Evolutionary conservation across 2,113 vertebrate genomes (phyloP), one percentile per base, ranked within the genome.

Genomic region (Salminus brasiliensis): DNA sequence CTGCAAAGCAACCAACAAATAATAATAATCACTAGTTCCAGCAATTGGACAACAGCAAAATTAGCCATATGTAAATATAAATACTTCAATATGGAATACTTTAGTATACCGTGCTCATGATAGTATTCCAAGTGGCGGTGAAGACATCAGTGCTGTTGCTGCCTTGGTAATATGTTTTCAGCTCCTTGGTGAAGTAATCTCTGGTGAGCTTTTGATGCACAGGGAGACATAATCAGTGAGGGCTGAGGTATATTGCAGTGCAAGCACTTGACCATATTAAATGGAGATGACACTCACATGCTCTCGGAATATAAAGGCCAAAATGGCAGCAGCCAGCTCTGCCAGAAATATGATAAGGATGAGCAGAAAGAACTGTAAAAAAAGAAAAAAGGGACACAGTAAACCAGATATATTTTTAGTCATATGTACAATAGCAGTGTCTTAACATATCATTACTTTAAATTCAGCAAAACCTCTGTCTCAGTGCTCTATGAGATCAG

Each of bases 321-420:
- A 81, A 90, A 97, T 94, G 84, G 96, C 97, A n/a, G 95, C 95
- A 0, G 95, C 95, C 62, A 98, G 93, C 89, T 98, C 96, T 0
- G 94, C 94, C 87, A 98, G 92, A 92, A 98, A 98, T 92, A 98
- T 97, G 87, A 97, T 79, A 87, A 98, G 93, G 87, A 98, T 98
- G 75, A 98, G 94, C 91, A 98, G 90, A 93, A 98, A 98, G 90
- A 98, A 98, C 97, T 98, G 92, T 39, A n/a, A 0, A 55, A n/a
- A 65, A 23, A 80, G 6, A 62, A 30, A n/a, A n/a, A n/a, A n/a
- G n/a, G n/a, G n/a, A n/a, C n/a, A n/a, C n/a, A 76, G 3, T 13
- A 4, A 47, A 25, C 39, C 15, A 53, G 80, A 47, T 66, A 69
- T 11, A 59, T 47, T 0, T 11, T 27, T 32, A 12, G 39, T 36